Percentiles rank a stretch among this genome's conserved stretches.
These are phyloP conservation scores for Petrocephalus sullivani DNA, from an alignment of 2,797 vertebrate species.

Conservation along the genomic window DNA sequence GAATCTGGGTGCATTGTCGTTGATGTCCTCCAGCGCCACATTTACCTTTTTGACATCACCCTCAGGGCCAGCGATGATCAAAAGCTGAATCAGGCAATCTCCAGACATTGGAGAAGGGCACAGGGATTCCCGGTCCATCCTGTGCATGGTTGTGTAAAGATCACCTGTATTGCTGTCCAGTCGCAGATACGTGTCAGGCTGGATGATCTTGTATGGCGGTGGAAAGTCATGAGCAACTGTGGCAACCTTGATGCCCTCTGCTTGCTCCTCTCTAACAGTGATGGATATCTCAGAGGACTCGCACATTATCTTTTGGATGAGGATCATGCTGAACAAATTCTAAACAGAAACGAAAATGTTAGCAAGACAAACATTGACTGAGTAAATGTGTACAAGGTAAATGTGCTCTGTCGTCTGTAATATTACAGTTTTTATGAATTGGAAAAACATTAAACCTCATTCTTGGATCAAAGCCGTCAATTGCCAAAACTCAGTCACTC, in stretches of 20 bases:
- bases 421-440: background rate
- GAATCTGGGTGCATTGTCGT: constrained; percentile 68
- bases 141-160: constrained; percentile 58
- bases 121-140: constrained; percentile 59
- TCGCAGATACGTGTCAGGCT: constrained; percentile 46
- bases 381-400: background rate
- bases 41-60: constrained; percentile 57
- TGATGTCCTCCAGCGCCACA: constrained; percentile 65
- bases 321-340: constrained; percentile 55
- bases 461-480: too few species aligned
- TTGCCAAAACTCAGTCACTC: too few species aligned
- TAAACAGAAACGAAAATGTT: constrained; percentile 42
- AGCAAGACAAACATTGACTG: background rate
- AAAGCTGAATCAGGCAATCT: constrained; percentile 55
- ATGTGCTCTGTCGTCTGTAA: background rate
- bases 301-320: constrained; percentile 49
- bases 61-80: constrained; percentile 54
- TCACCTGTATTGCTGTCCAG: constrained; percentile 54
- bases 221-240: constrained; percentile 50
- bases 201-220: constrained; percentile 59
- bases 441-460: too few species aligned
- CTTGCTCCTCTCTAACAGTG: constrained; percentile 55
- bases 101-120: constrained; percentile 52
- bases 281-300: constrained; percentile 40
- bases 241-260: constrained; percentile 51